Percentiles rank a stretch among this genome's conserved stretches.
Evolutionary conservation across 2,888 invertebrate species (phyloP).

Genomic region (Pterostichus niger): DNA sequence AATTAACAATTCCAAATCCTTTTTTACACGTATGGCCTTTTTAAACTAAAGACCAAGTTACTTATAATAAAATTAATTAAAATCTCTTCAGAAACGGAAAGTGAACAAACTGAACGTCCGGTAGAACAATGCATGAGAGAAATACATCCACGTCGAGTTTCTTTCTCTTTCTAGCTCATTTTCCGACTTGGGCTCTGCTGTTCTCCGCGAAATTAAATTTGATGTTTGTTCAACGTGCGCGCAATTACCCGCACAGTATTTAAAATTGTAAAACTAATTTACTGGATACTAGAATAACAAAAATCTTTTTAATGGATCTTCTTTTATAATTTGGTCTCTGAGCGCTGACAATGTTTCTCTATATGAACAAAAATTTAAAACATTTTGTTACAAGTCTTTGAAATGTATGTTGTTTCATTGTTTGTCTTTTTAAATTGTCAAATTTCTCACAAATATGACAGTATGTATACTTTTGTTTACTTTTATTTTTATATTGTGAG

Average conservation of each 20-base stretch:
- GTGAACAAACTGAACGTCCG: constrained; percentile 53
- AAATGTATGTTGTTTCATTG: not conserved
- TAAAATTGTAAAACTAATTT: constrained; percentile 54
- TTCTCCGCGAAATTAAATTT: constrained; percentile 52
- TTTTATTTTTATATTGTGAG: no score
- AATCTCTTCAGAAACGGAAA: constrained; percentile 40
- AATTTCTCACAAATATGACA: not conserved
- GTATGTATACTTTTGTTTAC: no score
- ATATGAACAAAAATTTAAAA: constrained; percentile 1
- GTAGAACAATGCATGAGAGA: constrained; percentile 46
- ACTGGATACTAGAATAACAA: constrained; percentile 44
- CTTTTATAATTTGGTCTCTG: not conserved
- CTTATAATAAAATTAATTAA: constrained; percentile 50
- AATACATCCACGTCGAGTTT: constrained; percentile 9
- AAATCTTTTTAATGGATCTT: constrained; percentile 23
- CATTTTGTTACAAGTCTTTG: not conserved
- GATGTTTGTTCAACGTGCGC: constrained; percentile 45
- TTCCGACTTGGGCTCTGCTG: not conserved
- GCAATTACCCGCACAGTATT: constrained; percentile 44
- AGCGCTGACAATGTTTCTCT: not conserved
- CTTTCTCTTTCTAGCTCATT: constrained; percentile 5
- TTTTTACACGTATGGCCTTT: constrained; percentile 34
- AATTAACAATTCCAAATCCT: constrained; percentile 35
- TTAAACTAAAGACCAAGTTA: constrained; percentile 28
- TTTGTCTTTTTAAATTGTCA: not conserved